Evolutionary conservation across 1,140 invertebrate species (phyloP).

Genomic region (Luehdorfia chinensis): DNA sequence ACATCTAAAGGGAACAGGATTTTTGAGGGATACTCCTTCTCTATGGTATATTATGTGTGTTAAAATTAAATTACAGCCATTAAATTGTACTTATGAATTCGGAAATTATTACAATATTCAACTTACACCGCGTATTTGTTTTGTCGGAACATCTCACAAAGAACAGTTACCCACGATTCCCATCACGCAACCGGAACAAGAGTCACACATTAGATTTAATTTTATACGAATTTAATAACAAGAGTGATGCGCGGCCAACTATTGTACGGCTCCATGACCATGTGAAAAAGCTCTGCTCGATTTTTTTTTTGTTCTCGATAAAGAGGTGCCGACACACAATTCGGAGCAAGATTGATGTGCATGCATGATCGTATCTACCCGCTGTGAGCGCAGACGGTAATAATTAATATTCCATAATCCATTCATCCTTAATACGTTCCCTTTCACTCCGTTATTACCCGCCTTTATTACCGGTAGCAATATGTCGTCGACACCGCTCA

Average conservation of each 20-base stretch:
- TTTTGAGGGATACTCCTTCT: too few relatives aligned
- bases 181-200: constrained; percentile 69
- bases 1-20: too few relatives aligned
- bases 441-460: constrained; percentile 47
- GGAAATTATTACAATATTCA: too few relatives aligned
- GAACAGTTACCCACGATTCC: constrained; percentile 59
- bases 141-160: constrained; percentile 46
- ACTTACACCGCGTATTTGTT: constrained; percentile 35
- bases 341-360: constrained; percentile 65
- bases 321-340: constrained; percentile 72
- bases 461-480: constrained; percentile 47
- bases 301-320: constrained; percentile 68
- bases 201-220: constrained; percentile 75
- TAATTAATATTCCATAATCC: constrained; percentile 74
- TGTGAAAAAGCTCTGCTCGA: constrained; percentile 61
- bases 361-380: constrained; percentile 54
- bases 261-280: constrained; percentile 65
- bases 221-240: constrained; percentile 77
- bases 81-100: too few relatives aligned
- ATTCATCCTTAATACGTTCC: constrained; percentile 52
- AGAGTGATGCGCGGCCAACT: constrained; percentile 52
- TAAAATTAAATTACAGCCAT: too few relatives aligned
- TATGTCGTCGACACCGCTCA: constrained; percentile 51
- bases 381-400: constrained; percentile 47
- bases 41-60: too few relatives aligned